phyloP scores from a whole-genome alignment of 2,888 invertebrate species.

The Metalampra italica region DNA sequence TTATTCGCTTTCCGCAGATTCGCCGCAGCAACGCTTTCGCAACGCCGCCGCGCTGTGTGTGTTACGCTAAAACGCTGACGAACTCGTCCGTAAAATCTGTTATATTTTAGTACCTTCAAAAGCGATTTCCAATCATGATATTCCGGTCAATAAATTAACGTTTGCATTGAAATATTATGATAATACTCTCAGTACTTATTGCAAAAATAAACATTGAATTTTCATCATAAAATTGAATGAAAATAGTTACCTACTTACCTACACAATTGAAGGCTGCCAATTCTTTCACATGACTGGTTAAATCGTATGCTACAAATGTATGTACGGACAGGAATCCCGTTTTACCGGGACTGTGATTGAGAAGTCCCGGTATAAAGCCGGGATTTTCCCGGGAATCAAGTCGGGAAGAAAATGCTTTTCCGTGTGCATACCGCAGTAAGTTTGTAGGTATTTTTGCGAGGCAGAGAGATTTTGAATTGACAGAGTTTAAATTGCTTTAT shows the following conservation, averaged over 20 bases:
- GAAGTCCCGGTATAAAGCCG: slow-evolving; percentile 32
- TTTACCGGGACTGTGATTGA: slow-evolving; percentile 38
- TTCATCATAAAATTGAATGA: background rate
- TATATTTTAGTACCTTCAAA: no score
- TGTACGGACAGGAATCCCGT: slow-evolving; percentile 32
- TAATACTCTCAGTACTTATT: no score
- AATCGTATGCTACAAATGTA: slow-evolving; percentile 11
- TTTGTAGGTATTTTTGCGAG: slow-evolving; percentile 23
- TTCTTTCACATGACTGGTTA: background rate
- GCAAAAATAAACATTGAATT: no score
- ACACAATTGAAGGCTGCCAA: background rate
- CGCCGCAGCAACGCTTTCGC: no score
- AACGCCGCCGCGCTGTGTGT: no score
- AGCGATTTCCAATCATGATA: no score
- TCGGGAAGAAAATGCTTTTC: slow-evolving; percentile 31
- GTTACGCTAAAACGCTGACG: no score
- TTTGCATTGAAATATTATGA: no score
- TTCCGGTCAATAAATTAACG: no score
- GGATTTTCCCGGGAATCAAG: slow-evolving; percentile 33
- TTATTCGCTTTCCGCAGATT: no score
- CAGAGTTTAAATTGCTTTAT: slow-evolving; percentile 36
- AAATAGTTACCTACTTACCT: background rate
- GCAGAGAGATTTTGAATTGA: slow-evolving; percentile 38
- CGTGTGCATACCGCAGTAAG: slow-evolving; percentile 31
- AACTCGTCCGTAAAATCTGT: no score